phyloP scores from a whole-genome alignment of 2,113 vertebrate genomes.

The Morone chrysops region DNA sequence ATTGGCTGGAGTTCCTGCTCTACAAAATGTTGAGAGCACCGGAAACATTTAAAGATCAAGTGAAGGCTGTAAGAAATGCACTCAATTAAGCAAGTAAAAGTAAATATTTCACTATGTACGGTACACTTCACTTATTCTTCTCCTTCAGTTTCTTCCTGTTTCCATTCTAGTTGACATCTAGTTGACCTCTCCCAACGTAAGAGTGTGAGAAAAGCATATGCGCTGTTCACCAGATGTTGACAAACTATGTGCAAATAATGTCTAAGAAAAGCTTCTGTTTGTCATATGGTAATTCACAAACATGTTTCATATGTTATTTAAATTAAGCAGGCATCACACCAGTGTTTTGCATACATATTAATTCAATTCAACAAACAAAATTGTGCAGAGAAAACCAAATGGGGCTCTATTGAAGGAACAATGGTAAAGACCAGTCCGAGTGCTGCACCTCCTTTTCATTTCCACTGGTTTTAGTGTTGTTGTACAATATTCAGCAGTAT shows the following conservation, averaged over 20 bases:
- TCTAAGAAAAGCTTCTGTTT: slow-evolving; percentile 31
- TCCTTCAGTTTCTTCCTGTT: slow-evolving; percentile 26
- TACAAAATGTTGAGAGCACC: slow-evolving; percentile 72
- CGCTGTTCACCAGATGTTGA: slow-evolving; percentile 1
- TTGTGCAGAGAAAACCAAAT: slow-evolving; percentile 40
- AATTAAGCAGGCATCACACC: slow-evolving; percentile 53
- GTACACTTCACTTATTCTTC: slow-evolving; percentile 13
- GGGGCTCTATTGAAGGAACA: slow-evolving; percentile 3
- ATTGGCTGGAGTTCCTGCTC: slow-evolving; percentile 59
- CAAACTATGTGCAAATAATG: slow-evolving; percentile 36
- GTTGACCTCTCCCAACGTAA: background rate
- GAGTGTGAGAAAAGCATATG: background rate
- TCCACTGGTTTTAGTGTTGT: background rate
- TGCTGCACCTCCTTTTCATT: slow-evolving; percentile 8
- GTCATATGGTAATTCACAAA: slow-evolving; percentile 55
- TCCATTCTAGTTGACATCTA: background rate
- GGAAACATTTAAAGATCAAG: slow-evolving; percentile 64
- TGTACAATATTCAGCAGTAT: slow-evolving; percentile 6
- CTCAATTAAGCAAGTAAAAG: slow-evolving; percentile 38
- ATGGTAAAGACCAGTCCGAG: slow-evolving; percentile 26
- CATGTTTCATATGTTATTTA: slow-evolving; percentile 31
- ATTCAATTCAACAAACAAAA: slow-evolving; percentile 55
- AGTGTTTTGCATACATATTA: slow-evolving; percentile 44
- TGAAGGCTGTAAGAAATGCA: slow-evolving; percentile 60
- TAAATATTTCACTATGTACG: slow-evolving; percentile 26